Conservation (phyloP, 2,113 vertebrate genomes). For the Phoenicopterus ruber region DNA sequence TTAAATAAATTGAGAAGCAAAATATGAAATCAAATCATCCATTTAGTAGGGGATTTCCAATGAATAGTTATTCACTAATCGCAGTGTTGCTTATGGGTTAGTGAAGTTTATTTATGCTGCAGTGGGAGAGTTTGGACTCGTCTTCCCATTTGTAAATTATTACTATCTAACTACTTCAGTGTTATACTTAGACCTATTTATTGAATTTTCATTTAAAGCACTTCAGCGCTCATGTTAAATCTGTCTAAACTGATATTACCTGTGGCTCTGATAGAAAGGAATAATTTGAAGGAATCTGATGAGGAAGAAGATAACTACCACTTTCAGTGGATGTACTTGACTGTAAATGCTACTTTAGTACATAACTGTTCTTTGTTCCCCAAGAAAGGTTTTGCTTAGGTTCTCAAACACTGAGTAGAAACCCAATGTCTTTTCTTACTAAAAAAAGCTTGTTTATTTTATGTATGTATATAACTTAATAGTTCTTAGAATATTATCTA, state of each 20-base stretch:
- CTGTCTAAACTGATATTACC: neutral
- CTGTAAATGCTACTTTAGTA: neutral
- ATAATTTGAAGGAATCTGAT: neutral
- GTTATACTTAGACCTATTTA: neutral
- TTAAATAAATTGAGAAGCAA: neutral
- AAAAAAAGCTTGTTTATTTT: neutral
- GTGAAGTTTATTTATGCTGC: neutral
- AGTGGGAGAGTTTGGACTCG: neutral
- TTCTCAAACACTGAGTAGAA: neutral
- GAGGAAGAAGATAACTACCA: neutral
- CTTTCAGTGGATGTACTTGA: neutral
- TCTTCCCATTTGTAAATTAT: neutral
- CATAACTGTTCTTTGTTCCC: neutral
- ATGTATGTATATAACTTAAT: neutral
- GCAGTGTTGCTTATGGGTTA: neutral
- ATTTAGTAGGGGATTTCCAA: neutral
- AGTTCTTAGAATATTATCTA: neutral
- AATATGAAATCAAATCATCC: neutral
- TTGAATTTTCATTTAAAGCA: neutral
- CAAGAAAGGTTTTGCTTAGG: neutral
- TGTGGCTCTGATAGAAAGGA: neutral
- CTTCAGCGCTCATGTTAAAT: neutral
- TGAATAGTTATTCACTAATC: neutral
- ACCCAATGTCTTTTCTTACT: neutral
- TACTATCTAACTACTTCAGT: neutral